Conservation (phyloP, 2,113 vertebrate species). For the Lasiurus borealis region DNA sequence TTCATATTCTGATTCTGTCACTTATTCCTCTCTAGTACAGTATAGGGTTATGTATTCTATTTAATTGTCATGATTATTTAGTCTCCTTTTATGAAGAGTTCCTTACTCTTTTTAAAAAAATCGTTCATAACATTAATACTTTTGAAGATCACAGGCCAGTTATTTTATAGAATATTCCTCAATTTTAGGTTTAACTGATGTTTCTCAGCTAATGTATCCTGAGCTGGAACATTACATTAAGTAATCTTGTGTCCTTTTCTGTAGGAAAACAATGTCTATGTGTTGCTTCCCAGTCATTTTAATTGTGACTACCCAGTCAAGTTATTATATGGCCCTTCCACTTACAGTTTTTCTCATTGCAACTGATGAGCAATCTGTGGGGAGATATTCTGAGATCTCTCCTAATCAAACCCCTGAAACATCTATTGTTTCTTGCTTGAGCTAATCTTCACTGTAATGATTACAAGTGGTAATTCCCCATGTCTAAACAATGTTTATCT, state of each 20-base stretch:
- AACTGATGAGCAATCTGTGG: neutral
- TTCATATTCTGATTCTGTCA: neutral
- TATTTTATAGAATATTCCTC: constrained; percentile 18
- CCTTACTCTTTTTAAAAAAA: neutral
- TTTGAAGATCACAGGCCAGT: constrained; percentile 46
- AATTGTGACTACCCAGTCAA: constrained; percentile 10
- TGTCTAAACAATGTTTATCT: neutral
- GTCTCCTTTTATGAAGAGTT: neutral
- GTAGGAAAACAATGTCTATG: neutral
- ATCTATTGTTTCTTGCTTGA: neutral
- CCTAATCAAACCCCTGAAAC: neutral
- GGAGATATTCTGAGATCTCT: neutral
- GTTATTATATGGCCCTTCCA: neutral
- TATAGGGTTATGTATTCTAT: neutral
- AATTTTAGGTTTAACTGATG: constrained; percentile 13
- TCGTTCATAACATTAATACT: neutral
- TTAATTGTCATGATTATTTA: constrained; percentile 29
- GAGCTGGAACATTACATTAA: constrained; percentile 1
- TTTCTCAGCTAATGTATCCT: neutral
- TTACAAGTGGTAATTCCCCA: neutral
- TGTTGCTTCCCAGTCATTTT: neutral
- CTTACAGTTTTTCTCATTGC: neutral
- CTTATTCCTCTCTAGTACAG: neutral
- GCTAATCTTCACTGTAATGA: neutral
- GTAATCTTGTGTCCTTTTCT: neutral